Evolutionary conservation across 2,888 invertebrate genomes (phyloP), one percentile per base, ranked within the genome.

Genomic region (Ischnus inquisitorius): DNA sequence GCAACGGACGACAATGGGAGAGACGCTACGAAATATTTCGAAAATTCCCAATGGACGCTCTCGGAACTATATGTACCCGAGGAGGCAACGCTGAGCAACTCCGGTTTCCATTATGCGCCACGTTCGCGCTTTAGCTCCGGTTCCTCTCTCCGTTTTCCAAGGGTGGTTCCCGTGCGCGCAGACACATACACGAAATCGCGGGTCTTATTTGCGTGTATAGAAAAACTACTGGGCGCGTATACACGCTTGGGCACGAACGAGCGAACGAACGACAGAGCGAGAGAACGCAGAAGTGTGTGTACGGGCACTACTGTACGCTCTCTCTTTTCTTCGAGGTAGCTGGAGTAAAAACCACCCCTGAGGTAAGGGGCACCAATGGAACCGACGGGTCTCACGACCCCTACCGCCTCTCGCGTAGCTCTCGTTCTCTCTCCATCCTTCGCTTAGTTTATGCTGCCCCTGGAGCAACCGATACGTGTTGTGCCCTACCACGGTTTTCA

Each of bases 261-360:
- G 71, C 54, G 68, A 79, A 65, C 77, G 78, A 72, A 69, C 76
- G 84, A 74, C 46, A 64, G 48, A 75, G 75, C 39, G 51, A 68
- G 34, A 65, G 68, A 22, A 79, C 74, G 65, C 69, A 74, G 74
- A 57, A 76, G 46, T 41, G 25, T 34, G 54, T 69, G 64, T 48
- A 46, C 51, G 41, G 41, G 60, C 60, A 54, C 28, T 12, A 65
- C 54, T 77, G 85, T 82, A 79, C 72, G 76, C 79, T 83, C 86
- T 88, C 87, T 90, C 90, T 88, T 91, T 92, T 92, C 92, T 92
- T 90, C 87, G 89, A 85, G 88, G 86, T 89, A 90, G 91, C 85
- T 91, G 88, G 88, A 90, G 88, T 90, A 90, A 92, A 92, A 93
- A 92, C 92, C 92, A 92, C 91, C 92, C 92, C 91, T 92, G 87